phyloP scores from a whole-genome alignment of 2,888 invertebrate species.

The Neelides folsomi region DNA sequence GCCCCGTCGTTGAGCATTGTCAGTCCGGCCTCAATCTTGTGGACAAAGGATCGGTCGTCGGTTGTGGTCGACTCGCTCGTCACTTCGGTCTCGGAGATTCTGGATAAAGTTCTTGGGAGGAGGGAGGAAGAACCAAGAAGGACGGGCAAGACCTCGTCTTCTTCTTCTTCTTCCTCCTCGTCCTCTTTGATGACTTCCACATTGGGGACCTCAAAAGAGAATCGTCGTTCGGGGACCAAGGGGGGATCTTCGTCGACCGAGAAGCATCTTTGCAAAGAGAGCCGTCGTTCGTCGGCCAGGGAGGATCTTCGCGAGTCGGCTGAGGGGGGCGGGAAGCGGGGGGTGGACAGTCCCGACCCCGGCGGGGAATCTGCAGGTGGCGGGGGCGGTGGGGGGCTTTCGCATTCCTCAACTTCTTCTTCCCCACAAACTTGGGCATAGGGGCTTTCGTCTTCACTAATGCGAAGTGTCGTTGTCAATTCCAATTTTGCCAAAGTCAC shows the following conservation, averaged over 20 bases:
- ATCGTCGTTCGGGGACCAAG: slow-evolving; percentile 7
- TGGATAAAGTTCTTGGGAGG: slow-evolving; percentile 14
- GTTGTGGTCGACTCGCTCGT: too few species aligned
- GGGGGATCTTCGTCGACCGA: neutral
- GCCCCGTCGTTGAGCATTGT: neutral
- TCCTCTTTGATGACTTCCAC: neutral
- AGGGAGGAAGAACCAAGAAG: slow-evolving; percentile 10
- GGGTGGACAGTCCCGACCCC: neutral
- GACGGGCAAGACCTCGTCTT: slow-evolving; percentile 13
- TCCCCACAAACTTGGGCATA: neutral
- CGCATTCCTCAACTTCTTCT: neutral
- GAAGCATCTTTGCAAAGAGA: neutral
- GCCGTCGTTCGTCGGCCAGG: neutral
- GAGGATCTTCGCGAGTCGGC: neutral
- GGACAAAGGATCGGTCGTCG: too few species aligned
- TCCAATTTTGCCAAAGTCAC: neutral
- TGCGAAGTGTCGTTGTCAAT: neutral
- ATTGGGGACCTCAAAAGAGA: slow-evolving; percentile 9
- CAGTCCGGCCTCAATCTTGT: too few species aligned
- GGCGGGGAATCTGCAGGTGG: neutral
- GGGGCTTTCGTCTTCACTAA: neutral
- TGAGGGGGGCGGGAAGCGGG: neutral
- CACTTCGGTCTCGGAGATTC: slow-evolving; percentile 14
- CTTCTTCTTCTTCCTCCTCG: slow-evolving; percentile 12
- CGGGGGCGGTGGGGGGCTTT: slow-evolving; percentile 3